Evolutionary conservation across 2,888 invertebrate species (phyloP).

Genomic region (Dolichopus griseipennis): DNA sequence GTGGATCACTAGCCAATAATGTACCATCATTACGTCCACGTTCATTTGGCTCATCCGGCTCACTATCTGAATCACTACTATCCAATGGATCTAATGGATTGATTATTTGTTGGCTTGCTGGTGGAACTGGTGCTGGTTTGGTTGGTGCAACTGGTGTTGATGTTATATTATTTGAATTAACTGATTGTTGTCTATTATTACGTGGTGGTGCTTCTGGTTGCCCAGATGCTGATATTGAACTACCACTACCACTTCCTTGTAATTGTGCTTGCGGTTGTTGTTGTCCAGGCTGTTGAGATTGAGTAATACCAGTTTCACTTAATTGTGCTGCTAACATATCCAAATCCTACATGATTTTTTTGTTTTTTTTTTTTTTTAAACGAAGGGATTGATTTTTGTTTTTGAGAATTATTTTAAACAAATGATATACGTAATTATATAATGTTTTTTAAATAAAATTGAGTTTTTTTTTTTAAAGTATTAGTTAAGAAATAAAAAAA

Average conservation of each 20-base stretch:
- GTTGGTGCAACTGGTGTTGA: slow-evolving; percentile 29
- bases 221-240: slow-evolving; percentile 43
- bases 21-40: slow-evolving; percentile 86
- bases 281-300: slow-evolving; percentile 22
- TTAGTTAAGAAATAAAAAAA: too few species aligned
- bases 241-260: slow-evolving; percentile 9
- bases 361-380: slow-evolving; percentile 23
- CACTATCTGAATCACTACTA: slow-evolving; percentile 72
- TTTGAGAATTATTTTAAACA: background rate
- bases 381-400: slow-evolving; percentile 18
- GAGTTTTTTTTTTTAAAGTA: too few species aligned
- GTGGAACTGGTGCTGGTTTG: slow-evolving; percentile 39
- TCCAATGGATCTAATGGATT: slow-evolving; percentile 58
- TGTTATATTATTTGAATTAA: slow-evolving; percentile 25
- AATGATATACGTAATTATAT: too few species aligned
- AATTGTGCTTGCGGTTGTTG: slow-evolving; percentile 28
- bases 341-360: slow-evolving; percentile 65
- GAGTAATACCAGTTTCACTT: slow-evolving; percentile 76
- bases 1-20: slow-evolving; percentile 89
- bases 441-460: too few species aligned
- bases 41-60: slow-evolving; percentile 72
- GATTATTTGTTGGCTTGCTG: slow-evolving; percentile 41
- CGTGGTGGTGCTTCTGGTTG: slow-evolving; percentile 65
- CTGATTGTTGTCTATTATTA: slow-evolving; percentile 45
- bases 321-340: slow-evolving; percentile 93